These are phyloP conservation scores for Boulengeromyrus knoepffleri DNA, from an alignment of 2,113 vertebrate genomes.

Conservation along the genomic window DNA sequence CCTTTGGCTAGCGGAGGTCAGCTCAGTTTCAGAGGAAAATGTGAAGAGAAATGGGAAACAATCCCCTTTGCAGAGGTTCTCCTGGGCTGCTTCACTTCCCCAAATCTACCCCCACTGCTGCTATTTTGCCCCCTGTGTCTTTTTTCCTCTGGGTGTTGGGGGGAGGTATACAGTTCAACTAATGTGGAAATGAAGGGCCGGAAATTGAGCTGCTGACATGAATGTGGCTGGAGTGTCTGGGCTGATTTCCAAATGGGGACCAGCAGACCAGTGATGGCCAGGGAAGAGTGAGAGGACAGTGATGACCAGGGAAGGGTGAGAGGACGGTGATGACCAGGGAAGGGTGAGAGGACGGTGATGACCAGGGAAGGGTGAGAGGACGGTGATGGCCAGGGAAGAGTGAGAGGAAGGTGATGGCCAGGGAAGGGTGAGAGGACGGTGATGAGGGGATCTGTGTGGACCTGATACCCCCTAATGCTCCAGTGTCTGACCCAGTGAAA, in stretches of 20 bases:
- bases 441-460: neutral
- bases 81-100: slow-evolving; percentile 7
- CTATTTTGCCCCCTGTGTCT: neutral
- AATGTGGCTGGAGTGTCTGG: slow-evolving; percentile 27
- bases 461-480: neutral
- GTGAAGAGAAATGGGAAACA: neutral
- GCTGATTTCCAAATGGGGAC: slow-evolving; percentile 20
- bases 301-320: neutral
- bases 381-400: neutral
- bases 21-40: slow-evolving; percentile 13
- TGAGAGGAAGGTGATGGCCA: neutral
- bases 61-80: neutral
- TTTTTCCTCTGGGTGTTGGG: neutral
- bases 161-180: slow-evolving; percentile 13
- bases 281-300: neutral
- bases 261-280: slow-evolving; percentile 21
- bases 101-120: neutral
- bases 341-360: neutral
- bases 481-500: neutral
- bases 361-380: neutral
- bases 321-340: neutral
- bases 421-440: neutral
- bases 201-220: slow-evolving; percentile 21
- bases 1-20: neutral
- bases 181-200: slow-evolving; percentile 1